Conservation (phyloP, 2,888 invertebrate genomes). For the Tromatobia lineatoria region DNA sequence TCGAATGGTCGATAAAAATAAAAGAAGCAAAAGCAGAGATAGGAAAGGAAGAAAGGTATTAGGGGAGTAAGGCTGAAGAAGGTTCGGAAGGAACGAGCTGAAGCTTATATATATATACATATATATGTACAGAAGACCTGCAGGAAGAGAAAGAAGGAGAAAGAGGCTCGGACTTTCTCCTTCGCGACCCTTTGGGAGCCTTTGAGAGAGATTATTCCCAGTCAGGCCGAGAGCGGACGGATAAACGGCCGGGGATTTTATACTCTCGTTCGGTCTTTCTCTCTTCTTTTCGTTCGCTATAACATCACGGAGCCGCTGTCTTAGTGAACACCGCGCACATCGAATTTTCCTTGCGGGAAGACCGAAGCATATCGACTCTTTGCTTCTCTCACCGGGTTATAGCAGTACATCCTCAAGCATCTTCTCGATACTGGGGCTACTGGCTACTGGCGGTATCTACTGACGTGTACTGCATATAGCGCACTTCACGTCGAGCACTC, state of each 20-base stretch:
- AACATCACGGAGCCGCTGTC: slow-evolving; percentile 29
- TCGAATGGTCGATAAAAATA: slow-evolving; percentile 67
- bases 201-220: slow-evolving; percentile 67
- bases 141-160: slow-evolving; percentile 3
- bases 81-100: slow-evolving; percentile 42
- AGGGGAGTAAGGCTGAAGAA: slow-evolving; percentile 22
- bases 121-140: not conserved
- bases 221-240: slow-evolving; percentile 53
- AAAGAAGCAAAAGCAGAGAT: slow-evolving; percentile 50
- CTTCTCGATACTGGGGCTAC: not conserved
- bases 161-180: slow-evolving; percentile 55
- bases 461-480: not conserved
- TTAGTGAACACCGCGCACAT: slow-evolving; percentile 35
- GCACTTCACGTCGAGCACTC: not conserved
- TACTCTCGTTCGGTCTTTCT: slow-evolving; percentile 41
- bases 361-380: slow-evolving; percentile 36
- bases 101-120: slow-evolving; percentile 29
- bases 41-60: slow-evolving; percentile 46
- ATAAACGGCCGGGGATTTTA: slow-evolving; percentile 60
- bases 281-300: slow-evolving; percentile 14
- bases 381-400: slow-evolving; percentile 2
- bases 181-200: slow-evolving; percentile 66
- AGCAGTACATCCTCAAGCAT: slow-evolving; percentile 4
- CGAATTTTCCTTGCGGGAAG: slow-evolving; percentile 41
- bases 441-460: not conserved